A percentile compares a stretch with the other conserved stretches of the same genome.
phyloP scores from a whole-genome alignment of 2,888 invertebrate species.

The Chymomyza procnemis region DNA sequence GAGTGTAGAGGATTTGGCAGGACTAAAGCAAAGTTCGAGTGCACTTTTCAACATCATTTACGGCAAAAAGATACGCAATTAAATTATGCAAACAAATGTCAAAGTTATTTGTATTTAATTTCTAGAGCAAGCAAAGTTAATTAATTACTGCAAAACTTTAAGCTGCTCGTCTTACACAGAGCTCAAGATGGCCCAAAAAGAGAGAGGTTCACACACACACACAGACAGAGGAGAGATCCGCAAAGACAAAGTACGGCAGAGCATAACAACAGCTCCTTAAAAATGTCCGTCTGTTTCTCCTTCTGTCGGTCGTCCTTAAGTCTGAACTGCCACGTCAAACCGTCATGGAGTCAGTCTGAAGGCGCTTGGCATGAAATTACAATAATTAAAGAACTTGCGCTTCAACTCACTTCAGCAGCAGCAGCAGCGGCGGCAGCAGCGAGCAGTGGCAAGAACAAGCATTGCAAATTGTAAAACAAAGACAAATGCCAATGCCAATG shows the following conservation, averaged over 20 bases:
- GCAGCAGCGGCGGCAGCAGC: conserved; percentile 15
- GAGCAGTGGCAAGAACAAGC: neutral
- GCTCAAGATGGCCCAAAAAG: neutral
- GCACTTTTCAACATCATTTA: conserved; percentile 38
- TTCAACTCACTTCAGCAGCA: conserved; percentile 39
- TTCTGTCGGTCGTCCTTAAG: neutral
- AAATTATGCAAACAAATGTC: conserved; percentile 63
- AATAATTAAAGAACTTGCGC: conserved; percentile 63
- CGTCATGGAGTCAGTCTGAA: neutral
- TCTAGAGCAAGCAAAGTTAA: conserved; percentile 66
- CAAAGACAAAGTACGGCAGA: neutral
- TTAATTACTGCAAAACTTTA: conserved; percentile 62
- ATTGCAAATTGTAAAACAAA: neutral
- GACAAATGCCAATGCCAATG: neutral
- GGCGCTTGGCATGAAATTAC: conserved; percentile 46
- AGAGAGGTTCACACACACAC: neutral
- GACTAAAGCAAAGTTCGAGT: conserved; percentile 19
- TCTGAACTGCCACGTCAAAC: neutral
- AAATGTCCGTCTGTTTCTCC: neutral
- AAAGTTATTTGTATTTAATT: conserved; percentile 71
- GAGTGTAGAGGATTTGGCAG: neutral
- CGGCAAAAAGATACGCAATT: conserved; percentile 56
- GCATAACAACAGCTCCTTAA: neutral
- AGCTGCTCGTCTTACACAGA: conserved; percentile 14
- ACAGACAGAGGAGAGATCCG: neutral